Evolutionary conservation across 2,113 vertebrate species (phyloP), one percentile per base, ranked within the genome.

Genomic region (Gavia stellata): DNA sequence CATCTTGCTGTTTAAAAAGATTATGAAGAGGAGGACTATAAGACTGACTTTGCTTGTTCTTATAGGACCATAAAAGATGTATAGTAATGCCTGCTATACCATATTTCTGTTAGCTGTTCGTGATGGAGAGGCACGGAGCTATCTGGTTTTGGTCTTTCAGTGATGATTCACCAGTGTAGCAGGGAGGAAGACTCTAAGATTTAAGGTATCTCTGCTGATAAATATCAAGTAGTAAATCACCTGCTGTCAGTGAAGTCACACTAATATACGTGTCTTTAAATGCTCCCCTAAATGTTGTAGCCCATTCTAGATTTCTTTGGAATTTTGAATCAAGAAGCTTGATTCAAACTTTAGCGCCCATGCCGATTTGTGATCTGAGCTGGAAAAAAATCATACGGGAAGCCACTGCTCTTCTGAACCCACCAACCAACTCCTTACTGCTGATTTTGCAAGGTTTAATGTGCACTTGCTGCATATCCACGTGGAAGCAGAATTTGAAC

Each of bases 401-500:
- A 83, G 67, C 21, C 53, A 58, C 8, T 90, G 78, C 50, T 91
- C n/a, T 92, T 58, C 89, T 92, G 91, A 87, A 94, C 84, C 65
- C n/a, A 61, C 29, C 52, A 80, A 62, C 24, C 28, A 44, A 50
- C 38, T 77, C 63, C 53, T 88, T 87, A 52, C 50, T 91, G 94
- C 90, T 96, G 93, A 92, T 92, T 96, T 82, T 89, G 93, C 92
- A 97, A 83, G 78, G 86, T 89, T 90, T 70, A 82, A 96, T 2
- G 5, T 88, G 72, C 34, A 50, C 47, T 89, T 88, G 79, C 68
- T 95, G 63, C 73, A 85, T 52, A 80, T 97, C 93, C 70, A 97
- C 73, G 92, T 96, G 97, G 97, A 97, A 95, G 96, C 78, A 96
- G 92, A 95, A 95, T 96, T 95, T 97, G 94, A 91, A 96, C 96